Percentiles rank a stretch among this genome's conserved stretches.
Conservation (phyloP, 1,140 invertebrate species). For the Venustaconcha ellipsiformis region DNA sequence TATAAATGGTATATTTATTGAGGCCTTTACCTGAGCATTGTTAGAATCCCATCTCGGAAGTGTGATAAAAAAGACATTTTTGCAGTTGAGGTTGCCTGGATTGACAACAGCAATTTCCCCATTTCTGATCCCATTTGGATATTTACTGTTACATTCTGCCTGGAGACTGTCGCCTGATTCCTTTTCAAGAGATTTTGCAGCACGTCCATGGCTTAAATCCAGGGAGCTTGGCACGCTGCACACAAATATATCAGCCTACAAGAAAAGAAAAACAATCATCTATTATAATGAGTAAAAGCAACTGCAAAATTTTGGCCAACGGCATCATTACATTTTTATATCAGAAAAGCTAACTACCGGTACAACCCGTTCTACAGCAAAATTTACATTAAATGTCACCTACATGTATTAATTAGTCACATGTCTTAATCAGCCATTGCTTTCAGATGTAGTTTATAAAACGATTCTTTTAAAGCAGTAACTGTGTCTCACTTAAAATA, state of each 20-base stretch:
- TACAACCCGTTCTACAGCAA: too few species aligned
- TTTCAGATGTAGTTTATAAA: too few species aligned
- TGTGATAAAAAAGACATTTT: slow-evolving; percentile 18
- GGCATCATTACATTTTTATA: too few species aligned
- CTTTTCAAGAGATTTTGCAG: slow-evolving; percentile 36
- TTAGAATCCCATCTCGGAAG: slow-evolving; percentile 16
- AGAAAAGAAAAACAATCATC: neutral
- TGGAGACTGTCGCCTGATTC: slow-evolving; percentile 34
- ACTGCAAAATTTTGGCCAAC: too few species aligned
- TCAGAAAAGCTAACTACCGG: too few species aligned
- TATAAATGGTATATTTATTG: too few species aligned
- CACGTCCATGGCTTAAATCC: slow-evolving; percentile 37
- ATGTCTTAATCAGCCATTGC: too few species aligned
- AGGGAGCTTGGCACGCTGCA: slow-evolving; percentile 34
- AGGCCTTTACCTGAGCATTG: slow-evolving; percentile 6
- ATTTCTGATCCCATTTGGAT: slow-evolving; percentile 23
- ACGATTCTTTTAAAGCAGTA: too few species aligned
- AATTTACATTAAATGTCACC: too few species aligned
- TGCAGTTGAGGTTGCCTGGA: slow-evolving; percentile 18
- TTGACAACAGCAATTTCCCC: slow-evolving; percentile 10
- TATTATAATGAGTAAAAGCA: too few species aligned
- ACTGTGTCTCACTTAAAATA: too few species aligned
- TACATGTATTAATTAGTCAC: too few species aligned
- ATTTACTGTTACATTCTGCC: slow-evolving; percentile 10
- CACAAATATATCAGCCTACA: slow-evolving; percentile 47